Conservation (phyloP, 1,140 invertebrate species). For the Galleria mellonella region DNA sequence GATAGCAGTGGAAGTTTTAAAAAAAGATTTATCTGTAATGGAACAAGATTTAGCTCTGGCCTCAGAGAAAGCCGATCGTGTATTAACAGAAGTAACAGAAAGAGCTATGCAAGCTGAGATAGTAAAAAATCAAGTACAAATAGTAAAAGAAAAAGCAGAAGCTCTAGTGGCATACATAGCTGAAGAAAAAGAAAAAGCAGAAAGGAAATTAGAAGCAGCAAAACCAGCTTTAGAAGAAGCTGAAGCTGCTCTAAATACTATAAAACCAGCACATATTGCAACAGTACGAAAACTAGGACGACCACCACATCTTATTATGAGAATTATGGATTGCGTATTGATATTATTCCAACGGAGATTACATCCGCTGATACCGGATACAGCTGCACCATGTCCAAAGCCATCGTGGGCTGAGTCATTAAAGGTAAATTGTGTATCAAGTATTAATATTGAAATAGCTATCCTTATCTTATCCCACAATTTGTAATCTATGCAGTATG, state of each 20-base stretch:
- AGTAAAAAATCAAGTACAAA: conserved; percentile 96
- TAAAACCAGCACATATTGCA: conserved; percentile 97
- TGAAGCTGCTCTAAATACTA: conserved; percentile 95
- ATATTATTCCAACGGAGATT: conserved; percentile 94
- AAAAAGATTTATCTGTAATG: conserved; percentile 94
- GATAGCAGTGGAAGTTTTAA: conserved; percentile 91
- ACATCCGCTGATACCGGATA: conserved; percentile 87
- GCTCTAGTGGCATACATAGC: conserved; percentile 92
- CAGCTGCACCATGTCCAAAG: conserved; percentile 88
- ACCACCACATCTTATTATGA: conserved; percentile 97
- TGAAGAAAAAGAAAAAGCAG: conserved; percentile 92
- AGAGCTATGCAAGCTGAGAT: conserved; percentile 95
- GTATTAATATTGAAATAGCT: too few relatives aligned
- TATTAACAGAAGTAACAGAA: conserved; percentile 90
- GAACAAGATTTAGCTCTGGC: conserved; percentile 93
- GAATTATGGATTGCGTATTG: conserved; percentile 97
- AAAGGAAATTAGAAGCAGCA: conserved; percentile 92
- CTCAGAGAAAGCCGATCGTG: conserved; percentile 90
- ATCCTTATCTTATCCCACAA: too few relatives aligned
- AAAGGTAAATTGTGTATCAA: conserved; percentile 78
- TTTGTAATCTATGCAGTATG: too few relatives aligned
- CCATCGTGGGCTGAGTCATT: conserved; percentile 96
- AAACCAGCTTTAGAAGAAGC: conserved; percentile 95
- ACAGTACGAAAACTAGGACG: conserved; percentile 95
- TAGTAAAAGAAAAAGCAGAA: conserved; percentile 96